phyloP scores from a whole-genome alignment of 2,797 vertebrate genomes.

The Manis javanica region DNA sequence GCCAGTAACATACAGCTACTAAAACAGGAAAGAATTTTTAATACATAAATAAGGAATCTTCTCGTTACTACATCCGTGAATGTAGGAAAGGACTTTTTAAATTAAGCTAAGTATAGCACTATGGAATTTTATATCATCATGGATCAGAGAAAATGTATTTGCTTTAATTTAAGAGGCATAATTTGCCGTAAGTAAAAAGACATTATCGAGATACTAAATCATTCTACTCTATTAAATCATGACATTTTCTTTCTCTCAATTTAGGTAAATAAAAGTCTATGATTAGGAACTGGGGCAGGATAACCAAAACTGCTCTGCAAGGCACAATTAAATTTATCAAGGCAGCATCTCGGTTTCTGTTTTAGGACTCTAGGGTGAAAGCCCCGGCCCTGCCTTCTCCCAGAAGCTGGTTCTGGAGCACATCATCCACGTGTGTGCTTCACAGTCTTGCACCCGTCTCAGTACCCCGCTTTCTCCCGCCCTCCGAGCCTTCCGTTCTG shows the following conservation, averaged over 20 bases:
- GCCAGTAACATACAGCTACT: background rate
- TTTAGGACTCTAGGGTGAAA: background rate
- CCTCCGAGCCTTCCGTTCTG: background rate
- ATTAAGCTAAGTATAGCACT: background rate
- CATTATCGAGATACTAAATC: background rate
- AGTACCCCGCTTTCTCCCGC: background rate
- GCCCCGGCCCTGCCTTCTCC: too few relatives aligned
- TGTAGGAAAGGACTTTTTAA: background rate
- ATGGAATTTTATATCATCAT: background rate
- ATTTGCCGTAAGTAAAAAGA: conserved; percentile 36
- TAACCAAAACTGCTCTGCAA: background rate
- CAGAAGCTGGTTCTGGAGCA: background rate
- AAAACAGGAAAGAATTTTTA: background rate
- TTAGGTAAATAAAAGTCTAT: conserved; percentile 4
- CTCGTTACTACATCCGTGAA: background rate
- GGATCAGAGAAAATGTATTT: conserved; percentile 25
- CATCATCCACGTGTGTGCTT: too few relatives aligned
- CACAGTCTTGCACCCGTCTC: background rate
- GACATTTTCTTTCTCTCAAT: conserved; percentile 19
- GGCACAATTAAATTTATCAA: background rate
- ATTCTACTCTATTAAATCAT: background rate
- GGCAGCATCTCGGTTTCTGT: background rate
- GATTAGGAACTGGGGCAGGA: background rate
- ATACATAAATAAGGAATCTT: background rate
- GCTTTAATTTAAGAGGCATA: background rate